Percentiles rank a stretch among this genome's conserved stretches.
Conservation (phyloP, 1,140 invertebrate species). For the Centruroides vittatus region DNA sequence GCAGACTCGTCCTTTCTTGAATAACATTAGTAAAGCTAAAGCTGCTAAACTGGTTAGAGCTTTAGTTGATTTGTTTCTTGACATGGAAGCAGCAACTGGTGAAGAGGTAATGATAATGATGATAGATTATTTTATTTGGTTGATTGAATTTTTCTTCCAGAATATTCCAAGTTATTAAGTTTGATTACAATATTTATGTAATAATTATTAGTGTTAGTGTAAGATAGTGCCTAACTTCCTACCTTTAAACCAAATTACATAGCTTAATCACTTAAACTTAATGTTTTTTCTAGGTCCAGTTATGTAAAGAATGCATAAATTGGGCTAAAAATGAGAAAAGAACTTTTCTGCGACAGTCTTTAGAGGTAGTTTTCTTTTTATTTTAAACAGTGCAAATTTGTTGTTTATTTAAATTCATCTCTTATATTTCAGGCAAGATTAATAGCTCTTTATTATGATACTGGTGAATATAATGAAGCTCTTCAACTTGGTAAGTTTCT, state of each 20-base stretch:
- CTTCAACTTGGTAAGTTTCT: conserved; percentile 43
- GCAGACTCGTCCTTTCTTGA: conserved; percentile 80
- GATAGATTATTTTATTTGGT: background rate
- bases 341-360: conserved; percentile 88
- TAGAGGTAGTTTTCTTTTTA: conserved; percentile 43
- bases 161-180: no score
- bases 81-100: conserved; percentile 85
- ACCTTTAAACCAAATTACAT: no score
- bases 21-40: conserved; percentile 92
- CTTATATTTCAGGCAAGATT: conserved; percentile 45
- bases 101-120: conserved; percentile 40
- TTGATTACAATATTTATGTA: no score
- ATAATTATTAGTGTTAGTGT: no score
- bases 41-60: conserved; percentile 94
- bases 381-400: no score
- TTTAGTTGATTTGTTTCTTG: conserved; percentile 92
- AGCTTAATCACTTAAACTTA: no score
- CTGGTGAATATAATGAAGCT: conserved; percentile 73
- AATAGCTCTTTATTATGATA: conserved; percentile 88
- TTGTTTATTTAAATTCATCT: background rate
- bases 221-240: no score
- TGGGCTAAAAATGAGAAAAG: conserved; percentile 97
- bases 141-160: no score
- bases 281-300: conserved; percentile 30
- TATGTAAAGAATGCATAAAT: conserved; percentile 91